These are phyloP conservation scores for Aphaenogaster floridana DNA, from an alignment of 1,140 invertebrate species.

Conservation along the genomic window DNA sequence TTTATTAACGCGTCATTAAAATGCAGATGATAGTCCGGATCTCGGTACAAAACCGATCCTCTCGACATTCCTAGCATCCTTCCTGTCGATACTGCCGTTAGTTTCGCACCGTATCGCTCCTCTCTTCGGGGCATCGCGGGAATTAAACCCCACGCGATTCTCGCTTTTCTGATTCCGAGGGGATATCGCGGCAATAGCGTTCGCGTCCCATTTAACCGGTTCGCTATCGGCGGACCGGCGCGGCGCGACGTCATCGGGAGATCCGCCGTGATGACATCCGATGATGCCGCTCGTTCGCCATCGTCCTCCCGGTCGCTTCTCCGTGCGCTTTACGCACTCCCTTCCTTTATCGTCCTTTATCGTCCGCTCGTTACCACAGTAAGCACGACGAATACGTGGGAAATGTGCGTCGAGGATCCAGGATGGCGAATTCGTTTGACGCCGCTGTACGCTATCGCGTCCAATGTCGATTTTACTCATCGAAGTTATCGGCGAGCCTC, in stretches of 20 bases:
- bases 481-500: conserved; percentile 61
- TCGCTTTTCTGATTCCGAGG: not conserved
- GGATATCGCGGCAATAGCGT: conserved; percentile 9
- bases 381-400: not conserved
- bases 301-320: conserved; percentile 6
- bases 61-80: not conserved
- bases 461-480: conserved; percentile 45
- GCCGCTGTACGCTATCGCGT: conserved; percentile 19
- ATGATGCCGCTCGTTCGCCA: conserved; percentile 11
- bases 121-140: not conserved
- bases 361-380: conserved; percentile 18
- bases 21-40: not conserved
- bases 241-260: conserved; percentile 24
- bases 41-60: not conserved
- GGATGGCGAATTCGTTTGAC: conserved; percentile 21
- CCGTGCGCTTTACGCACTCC: conserved; percentile 22
- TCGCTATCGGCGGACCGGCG: conserved; percentile 18
- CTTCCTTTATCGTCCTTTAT: conserved; percentile 19
- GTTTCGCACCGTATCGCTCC: conserved; percentile 5
- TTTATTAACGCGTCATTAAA: conserved; percentile 23
- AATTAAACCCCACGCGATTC: conserved; percentile 36
- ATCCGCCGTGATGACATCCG: conserved; percentile 25
- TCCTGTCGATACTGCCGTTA: conserved; percentile 15
- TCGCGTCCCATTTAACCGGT: conserved; percentile 43
- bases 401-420: not conserved